Conservation (phyloP, 2,888 invertebrate genomes). For the Dexiosoma caninum region DNA sequence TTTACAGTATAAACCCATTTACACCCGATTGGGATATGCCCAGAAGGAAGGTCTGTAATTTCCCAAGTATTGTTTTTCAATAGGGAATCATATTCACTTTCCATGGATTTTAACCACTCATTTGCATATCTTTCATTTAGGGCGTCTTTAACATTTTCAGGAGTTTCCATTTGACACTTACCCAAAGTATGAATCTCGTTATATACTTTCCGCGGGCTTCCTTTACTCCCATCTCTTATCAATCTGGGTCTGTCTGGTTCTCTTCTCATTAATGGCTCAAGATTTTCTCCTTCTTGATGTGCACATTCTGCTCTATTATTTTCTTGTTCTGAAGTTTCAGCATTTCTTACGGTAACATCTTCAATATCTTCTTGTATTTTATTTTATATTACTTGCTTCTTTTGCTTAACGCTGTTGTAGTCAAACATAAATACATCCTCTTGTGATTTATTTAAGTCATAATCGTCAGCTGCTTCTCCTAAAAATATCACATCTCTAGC, state of each 20-base stretch:
- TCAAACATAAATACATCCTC: too few species aligned
- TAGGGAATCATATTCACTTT: not conserved
- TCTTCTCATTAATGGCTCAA: not conserved
- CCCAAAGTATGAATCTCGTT: slow-evolving; percentile 48
- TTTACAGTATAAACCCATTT: slow-evolving; percentile 62
- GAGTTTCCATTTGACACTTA: slow-evolving; percentile 22
- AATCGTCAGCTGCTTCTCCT: not conserved
- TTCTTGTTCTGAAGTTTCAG: not conserved
- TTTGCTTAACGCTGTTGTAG: too few species aligned
- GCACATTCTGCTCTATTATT: not conserved
- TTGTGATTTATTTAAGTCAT: too few species aligned
- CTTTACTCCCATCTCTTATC: slow-evolving; percentile 51
- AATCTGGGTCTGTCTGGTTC: slow-evolving; percentile 55
- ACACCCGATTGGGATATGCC: slow-evolving; percentile 49
- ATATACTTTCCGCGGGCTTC: slow-evolving; percentile 52
- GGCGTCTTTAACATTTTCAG: slow-evolving; percentile 39
- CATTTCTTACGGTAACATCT: not conserved
- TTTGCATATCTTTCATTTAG: slow-evolving; percentile 32
- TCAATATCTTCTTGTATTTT: not conserved
- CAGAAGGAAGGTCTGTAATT: not conserved
- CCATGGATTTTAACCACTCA: slow-evolving; percentile 4
- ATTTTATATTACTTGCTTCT: too few species aligned
- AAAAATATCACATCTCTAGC: slow-evolving; percentile 43
- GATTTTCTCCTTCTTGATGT: not conserved
- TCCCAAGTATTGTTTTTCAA: slow-evolving; percentile 3